Base-by-base conservation (phyloP, 2,888 invertebrate genomes). In the Parasteatoda lunata region DNA sequence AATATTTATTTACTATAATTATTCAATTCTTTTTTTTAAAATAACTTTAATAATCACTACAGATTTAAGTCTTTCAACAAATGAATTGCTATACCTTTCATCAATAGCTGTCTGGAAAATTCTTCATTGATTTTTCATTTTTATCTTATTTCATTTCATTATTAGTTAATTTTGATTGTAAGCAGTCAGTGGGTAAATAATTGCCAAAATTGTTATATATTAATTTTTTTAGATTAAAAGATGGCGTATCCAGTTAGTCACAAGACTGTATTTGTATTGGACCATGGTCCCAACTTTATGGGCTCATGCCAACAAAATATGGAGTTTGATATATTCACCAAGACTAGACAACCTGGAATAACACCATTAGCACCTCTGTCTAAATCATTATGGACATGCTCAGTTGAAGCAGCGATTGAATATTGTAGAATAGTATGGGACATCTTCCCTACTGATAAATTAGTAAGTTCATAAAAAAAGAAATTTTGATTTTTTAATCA, bases 361-460 rank as follows among this genome's bases (percentile, higher is more conserved):
- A 95, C 96, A 80, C 96, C 95, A 0, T 93, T 97, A 69, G 95
- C 96, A 6, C 96, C 97, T 1, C 95, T 98, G 88, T 95, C 95
- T 89, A 99, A 99, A 92, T 96, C 97, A 0, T 92, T 99, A 79
- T 99, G 99, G 99, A 98, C 98, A 0, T 97, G 97, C 91, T 96
- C 96, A 89, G 96, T 98, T 0, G 99, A 99, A 93, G 96, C 97
- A 1, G 96, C 97, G 0, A 94, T 98, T 86, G 99, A 99, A 92
- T 99, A 98, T 91, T 97, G 98, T 90, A 94, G 99, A 48, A 97
- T 99, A 90, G 97, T 98, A 0, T 98, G 97, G 96, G 99, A 99
- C 92, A 93, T 99, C n/a, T 98, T 97, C 93, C 97, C 98, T 0
- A 94, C 94, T 86, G 96, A 96, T 87, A 97, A 97, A 93, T 92